Conservation (phyloP, 2,888 invertebrate genomes). For the Heliconius erato region DNA sequence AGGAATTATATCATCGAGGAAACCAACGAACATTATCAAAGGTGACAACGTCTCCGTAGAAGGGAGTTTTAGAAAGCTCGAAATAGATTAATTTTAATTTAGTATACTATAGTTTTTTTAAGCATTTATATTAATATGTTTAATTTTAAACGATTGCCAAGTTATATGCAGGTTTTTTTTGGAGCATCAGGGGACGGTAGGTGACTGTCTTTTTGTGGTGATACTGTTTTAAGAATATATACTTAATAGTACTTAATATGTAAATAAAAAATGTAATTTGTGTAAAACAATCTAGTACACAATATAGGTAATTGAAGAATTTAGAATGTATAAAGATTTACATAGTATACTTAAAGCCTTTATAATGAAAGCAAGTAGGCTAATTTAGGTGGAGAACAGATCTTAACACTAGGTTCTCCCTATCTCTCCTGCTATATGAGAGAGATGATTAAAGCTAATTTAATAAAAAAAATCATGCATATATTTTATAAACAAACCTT, state of each 20-base stretch:
- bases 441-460: neutral
- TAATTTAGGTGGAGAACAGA: neutral
- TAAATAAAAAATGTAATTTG: neutral
- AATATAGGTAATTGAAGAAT: neutral
- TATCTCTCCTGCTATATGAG: neutral
- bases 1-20: constrained; percentile 78
- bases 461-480: neutral
- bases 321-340: neutral
- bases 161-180: neutral
- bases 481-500: neutral
- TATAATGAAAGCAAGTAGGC: neutral
- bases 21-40: constrained; percentile 62
- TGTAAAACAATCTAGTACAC: neutral
- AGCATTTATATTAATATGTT: constrained; percentile 41
- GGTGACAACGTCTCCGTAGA: constrained; percentile 72
- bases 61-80: constrained; percentile 89
- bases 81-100: constrained; percentile 84
- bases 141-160: neutral
- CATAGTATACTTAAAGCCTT: too few species aligned
- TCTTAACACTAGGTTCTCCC: neutral
- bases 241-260: neutral
- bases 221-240: neutral
- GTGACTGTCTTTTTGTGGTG: neutral
- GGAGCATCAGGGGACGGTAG: constrained; percentile 11
- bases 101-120: constrained; percentile 23